These are phyloP conservation scores for Barnardius zonarius DNA, from an alignment of 2,113 vertebrate species.

Conservation along the genomic window DNA sequence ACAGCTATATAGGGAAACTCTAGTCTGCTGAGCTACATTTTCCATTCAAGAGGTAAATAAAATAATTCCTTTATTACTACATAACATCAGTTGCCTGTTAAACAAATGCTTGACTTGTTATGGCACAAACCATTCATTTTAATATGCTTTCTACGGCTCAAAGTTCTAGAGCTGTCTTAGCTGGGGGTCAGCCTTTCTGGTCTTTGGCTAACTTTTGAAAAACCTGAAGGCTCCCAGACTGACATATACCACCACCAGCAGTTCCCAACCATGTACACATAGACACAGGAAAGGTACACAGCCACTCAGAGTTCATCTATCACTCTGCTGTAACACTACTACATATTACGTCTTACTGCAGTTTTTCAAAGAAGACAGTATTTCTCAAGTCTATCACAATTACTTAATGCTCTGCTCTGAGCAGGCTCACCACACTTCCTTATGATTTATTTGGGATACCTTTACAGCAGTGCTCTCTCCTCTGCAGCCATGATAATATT, in stretches of 20 bases:
- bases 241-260: not conserved
- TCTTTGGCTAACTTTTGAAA: not conserved
- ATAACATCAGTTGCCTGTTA: not conserved
- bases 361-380: not conserved
- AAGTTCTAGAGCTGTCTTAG: not conserved
- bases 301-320: not conserved
- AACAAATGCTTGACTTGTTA: not conserved
- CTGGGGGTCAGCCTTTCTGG: not conserved
- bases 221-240: not conserved
- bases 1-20: not conserved
- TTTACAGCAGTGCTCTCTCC: not conserved
- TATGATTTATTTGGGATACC: not conserved
- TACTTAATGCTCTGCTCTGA: not conserved
- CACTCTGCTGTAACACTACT: not conserved
- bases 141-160: not conserved
- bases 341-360: not conserved
- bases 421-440: not conserved
- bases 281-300: not conserved
- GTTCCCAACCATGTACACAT: accelerated
- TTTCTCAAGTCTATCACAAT: not conserved
- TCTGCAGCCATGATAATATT: not conserved
- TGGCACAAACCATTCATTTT: not conserved
- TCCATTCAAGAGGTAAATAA: not conserved
- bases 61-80: not conserved
- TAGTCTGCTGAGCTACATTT: not conserved